Evolutionary conservation across 2,797 vertebrate species (phyloP), one percentile per base, ranked within the genome.

Genomic region (Alauda arvensis): DNA sequence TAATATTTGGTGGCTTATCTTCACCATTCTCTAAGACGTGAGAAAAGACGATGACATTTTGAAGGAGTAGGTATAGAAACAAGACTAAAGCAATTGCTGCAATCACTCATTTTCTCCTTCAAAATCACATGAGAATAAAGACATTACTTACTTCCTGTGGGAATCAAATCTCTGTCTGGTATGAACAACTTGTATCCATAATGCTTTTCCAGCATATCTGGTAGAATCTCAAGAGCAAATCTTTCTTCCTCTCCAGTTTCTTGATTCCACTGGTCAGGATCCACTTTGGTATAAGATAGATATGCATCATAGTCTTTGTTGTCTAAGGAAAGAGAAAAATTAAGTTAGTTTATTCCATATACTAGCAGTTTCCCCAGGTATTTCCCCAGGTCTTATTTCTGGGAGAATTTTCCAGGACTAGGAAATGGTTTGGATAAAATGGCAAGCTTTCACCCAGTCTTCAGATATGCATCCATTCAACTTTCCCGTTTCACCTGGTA

Each of bases 151-250:
- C 99, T 99, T 99, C 99, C 99, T 95, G 99, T 99, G 91, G 99
- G 98, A 96, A 99, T 99, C 97, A 99, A 98, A 97, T 99, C 99
- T 97, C 99, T 98, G 91, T 99, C 99, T 61, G 99, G 99, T 95
- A 99, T 99, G 96, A 99, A 99, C 95, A 99, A 96, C 88, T 99
- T 99, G 95, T 99, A 99, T 84, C 99, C 99, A 87, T 99, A 99
- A 95, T 99, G 99, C 94, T 99, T 99, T 97, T 99, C 99, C 95
- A 99, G 97, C 95, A 99, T 99, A 85, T 99, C 99, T 61, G 99
- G 99, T 55, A 99, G 97, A 93, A 99, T 99, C 97, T 99, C 99
- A 87, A 99, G 98, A 90, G 99, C 99, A 92, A 99, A 99, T 87
- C 98, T 98, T 90, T 99, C 99, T 97, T 99, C 99, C 94, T 99